These are phyloP conservation scores for Tympanuchus pallidicinctus DNA, from an alignment of 2,113 vertebrate species.

Conservation along the genomic window DNA sequence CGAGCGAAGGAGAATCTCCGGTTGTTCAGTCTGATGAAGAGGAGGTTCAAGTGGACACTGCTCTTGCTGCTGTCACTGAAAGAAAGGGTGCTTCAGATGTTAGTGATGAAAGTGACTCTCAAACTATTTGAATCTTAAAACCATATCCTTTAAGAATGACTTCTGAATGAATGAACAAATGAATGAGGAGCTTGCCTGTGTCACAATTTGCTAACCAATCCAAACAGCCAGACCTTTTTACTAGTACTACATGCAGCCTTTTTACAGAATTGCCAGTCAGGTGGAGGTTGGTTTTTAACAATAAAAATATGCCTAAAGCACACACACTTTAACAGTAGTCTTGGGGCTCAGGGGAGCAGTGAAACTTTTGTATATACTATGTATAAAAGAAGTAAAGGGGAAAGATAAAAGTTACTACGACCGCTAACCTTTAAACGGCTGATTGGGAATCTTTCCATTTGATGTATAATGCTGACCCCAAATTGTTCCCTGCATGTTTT, in stretches of 20 bases:
- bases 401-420: constrained; percentile 4
- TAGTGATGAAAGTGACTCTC: constrained; percentile 90
- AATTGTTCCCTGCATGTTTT: constrained; percentile 67
- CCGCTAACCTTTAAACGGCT: constrained; percentile 40
- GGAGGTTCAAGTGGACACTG: constrained; percentile 86
- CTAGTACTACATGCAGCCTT: constrained; percentile 35
- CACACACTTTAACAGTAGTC: constrained; percentile 68
- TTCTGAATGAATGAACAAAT: constrained; percentile 61
- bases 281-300: constrained; percentile 50
- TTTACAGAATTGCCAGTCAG: constrained; percentile 41
- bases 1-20: constrained; percentile 80
- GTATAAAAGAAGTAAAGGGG: constrained; percentile 56
- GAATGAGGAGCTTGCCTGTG: constrained; percentile 65
- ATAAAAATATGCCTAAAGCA: constrained; percentile 37
- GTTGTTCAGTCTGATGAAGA: constrained; percentile 86
- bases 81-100: constrained; percentile 78
- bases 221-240: constrained; percentile 58
- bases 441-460: constrained; percentile 6
- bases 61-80: constrained; percentile 75
- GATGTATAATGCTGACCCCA: constrained; percentile 23
- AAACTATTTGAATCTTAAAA: constrained; percentile 45
- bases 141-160: constrained; percentile 42
- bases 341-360: constrained; percentile 53
- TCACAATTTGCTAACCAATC: constrained; percentile 44
- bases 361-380: constrained; percentile 69